Conservation (phyloP, 2,888 invertebrate genomes). For the Coecobrya sp. region DNA sequence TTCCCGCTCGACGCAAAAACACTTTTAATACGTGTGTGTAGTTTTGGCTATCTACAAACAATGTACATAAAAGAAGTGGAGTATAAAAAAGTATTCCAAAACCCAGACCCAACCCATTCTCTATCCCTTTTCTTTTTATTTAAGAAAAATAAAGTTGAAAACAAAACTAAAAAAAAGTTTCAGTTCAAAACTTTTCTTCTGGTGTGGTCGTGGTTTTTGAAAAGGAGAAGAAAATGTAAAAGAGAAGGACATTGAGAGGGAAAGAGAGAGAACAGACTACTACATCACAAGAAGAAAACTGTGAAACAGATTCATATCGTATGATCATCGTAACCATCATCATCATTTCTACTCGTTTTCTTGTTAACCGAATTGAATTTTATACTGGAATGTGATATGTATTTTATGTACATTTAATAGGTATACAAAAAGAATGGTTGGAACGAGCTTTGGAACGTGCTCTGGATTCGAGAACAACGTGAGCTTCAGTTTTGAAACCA, state of each 20-base stretch:
- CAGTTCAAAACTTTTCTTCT: constrained; percentile 38
- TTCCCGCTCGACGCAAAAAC: background rate
- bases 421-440: constrained; percentile 39
- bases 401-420: constrained; percentile 56
- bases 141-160: constrained; percentile 33
- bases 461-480: constrained; percentile 70
- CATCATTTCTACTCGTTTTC: constrained; percentile 34
- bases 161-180: constrained; percentile 52
- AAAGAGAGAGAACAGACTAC: background rate
- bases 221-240: constrained; percentile 16
- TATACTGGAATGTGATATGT: constrained; percentile 59
- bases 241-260: too few relatives aligned
- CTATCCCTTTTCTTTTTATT: constrained; percentile 30
- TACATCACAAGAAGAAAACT: constrained; percentile 37
- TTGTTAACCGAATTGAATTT: constrained; percentile 63
- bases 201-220: constrained; percentile 23
- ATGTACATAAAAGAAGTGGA: background rate
- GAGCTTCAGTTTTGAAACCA: constrained; percentile 59
- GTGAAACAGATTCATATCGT: constrained; percentile 54
- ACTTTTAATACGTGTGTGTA: constrained; percentile 23
- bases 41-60: background rate
- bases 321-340: constrained; percentile 24
- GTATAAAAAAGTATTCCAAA: constrained; percentile 3
- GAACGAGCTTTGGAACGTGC: constrained; percentile 66
- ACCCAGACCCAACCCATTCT: background rate